Evolutionary conservation across 2,888 invertebrate genomes (phyloP).

Genomic region (Polietes domitor): DNA sequence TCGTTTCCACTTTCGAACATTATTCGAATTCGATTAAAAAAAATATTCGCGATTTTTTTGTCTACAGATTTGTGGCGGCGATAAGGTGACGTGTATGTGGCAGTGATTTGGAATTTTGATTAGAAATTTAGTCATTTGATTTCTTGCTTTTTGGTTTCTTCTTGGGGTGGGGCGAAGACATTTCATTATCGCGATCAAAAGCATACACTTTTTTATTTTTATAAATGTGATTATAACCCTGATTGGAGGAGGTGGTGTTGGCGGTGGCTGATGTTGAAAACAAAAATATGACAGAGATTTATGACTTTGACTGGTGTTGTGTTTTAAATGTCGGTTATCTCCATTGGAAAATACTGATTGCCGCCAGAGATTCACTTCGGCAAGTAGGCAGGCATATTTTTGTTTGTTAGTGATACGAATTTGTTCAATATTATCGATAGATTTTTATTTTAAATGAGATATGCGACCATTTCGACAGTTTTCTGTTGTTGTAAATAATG

Average conservation of each 20-base stretch:
- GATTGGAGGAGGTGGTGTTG: neutral
- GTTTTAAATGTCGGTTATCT: neutral
- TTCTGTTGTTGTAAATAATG: too few species aligned
- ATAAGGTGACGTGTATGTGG: neutral
- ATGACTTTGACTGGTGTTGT: slow-evolving; percentile 32
- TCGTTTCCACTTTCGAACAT: neutral
- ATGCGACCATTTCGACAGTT: neutral
- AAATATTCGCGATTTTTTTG: neutral
- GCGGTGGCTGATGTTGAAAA: neutral
- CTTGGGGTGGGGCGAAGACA: neutral
- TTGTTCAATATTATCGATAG: neutral
- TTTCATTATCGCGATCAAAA: neutral
- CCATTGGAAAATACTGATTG: slow-evolving; percentile 9
- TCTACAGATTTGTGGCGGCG: neutral
- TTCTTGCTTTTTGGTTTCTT: neutral
- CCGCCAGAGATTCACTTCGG: neutral
- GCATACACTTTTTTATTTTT: slow-evolving; percentile 19
- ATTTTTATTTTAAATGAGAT: neutral
- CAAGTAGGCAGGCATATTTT: neutral
- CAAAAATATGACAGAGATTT: slow-evolving; percentile 48
- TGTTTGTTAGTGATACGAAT: neutral
- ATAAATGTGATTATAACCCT: slow-evolving; percentile 8
- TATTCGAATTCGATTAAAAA: neutral
- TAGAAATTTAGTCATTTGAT: slow-evolving; percentile 2
- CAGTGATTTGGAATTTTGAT: slow-evolving; percentile 11